Evolutionary conservation across 2,113 vertebrate genomes (phyloP).

Genomic region (Entomyzon cyanotis): DNA sequence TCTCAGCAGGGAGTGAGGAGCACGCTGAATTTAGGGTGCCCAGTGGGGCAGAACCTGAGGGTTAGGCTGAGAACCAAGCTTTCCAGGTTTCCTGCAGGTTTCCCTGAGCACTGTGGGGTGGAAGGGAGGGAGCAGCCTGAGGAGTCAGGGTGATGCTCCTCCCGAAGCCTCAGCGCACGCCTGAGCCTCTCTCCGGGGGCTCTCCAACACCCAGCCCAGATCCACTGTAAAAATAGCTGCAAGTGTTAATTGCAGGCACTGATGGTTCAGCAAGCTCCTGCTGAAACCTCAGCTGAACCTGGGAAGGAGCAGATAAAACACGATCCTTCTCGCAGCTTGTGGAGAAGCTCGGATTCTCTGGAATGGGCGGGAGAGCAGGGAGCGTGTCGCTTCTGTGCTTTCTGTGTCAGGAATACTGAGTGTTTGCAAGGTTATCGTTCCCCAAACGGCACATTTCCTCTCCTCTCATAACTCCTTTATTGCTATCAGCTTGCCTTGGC

Average conservation of each 20-base stretch:
- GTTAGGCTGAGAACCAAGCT: neutral
- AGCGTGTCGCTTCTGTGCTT: neutral
- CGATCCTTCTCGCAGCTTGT: neutral
- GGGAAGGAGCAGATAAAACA: slow-evolving; percentile 5
- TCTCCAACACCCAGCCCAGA: neutral
- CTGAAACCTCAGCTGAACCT: slow-evolving; percentile 38
- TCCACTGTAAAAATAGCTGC: neutral
- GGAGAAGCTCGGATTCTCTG: neutral
- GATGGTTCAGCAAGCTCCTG: neutral
- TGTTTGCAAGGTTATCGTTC: neutral
- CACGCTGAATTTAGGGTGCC: accelerated
- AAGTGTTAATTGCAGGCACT: slow-evolving; percentile 25
- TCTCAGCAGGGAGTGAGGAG: too few species aligned
- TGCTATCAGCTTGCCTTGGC: neutral
- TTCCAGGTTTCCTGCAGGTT: neutral
- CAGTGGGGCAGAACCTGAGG: neutral
- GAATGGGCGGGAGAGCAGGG: neutral
- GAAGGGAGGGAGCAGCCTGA: neutral
- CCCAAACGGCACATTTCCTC: neutral
- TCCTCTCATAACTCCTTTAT: neutral
- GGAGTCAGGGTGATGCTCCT: accelerated
- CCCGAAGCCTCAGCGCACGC: accelerated
- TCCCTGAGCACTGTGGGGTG: accelerated
- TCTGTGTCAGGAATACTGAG: neutral
- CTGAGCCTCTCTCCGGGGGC: neutral